These are phyloP conservation scores for Enteromius thamalakanensis DNA, from an alignment of 2,797 vertebrate species.

Conservation along the genomic window DNA sequence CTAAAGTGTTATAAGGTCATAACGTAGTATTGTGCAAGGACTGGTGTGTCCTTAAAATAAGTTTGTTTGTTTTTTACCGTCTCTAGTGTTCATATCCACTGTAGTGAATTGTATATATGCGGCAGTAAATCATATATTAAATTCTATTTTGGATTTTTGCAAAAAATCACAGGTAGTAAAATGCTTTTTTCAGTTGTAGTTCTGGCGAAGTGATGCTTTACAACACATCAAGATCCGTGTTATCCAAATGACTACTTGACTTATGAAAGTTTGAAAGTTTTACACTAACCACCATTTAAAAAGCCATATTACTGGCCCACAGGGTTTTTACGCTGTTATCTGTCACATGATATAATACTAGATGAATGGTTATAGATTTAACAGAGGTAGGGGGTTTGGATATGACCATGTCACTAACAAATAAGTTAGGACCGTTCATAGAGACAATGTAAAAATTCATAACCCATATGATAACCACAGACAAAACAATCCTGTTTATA, in stretches of 20 bases:
- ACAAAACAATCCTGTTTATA: slow-evolving; percentile 24
- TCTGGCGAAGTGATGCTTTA: not conserved
- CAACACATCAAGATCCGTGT: not conserved
- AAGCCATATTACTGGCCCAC: not conserved
- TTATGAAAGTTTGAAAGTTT: not conserved
- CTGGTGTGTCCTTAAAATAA: not conserved
- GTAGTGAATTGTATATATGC: no score
- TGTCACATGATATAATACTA: slow-evolving; percentile 25
- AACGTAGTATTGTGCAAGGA: not conserved
- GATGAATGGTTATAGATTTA: not conserved
- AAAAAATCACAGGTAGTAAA: no score
- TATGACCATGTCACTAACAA: not conserved
- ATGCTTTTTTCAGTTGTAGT: not conserved
- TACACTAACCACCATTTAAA: not conserved
- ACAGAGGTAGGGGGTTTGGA: not conserved
- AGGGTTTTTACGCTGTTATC: slow-evolving; percentile 5
- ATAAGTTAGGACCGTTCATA: not conserved
- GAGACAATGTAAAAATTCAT: not conserved
- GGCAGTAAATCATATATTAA: not conserved
- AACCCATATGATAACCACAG: not conserved
- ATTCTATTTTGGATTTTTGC: not conserved
- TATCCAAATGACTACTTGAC: not conserved
- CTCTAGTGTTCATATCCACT: not conserved
- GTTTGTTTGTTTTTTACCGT: not conserved
- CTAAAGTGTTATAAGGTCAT: not conserved